phyloP scores from a whole-genome alignment of 1,140 invertebrate species.

The Spodoptera litura region DNA sequence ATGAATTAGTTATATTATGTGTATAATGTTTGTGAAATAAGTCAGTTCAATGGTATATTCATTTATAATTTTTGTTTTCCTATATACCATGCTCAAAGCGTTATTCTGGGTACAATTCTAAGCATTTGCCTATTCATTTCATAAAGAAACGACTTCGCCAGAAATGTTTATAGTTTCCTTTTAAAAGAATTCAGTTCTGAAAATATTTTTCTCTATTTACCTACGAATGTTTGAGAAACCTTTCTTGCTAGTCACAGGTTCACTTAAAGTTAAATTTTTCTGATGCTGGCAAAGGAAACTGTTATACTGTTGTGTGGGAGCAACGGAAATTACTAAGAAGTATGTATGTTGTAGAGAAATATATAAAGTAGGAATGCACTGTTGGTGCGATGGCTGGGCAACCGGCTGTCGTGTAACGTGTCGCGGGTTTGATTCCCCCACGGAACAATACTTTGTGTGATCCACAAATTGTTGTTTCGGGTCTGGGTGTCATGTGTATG shows the following conservation, averaged over 20 bases:
- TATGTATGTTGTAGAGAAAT: too few species aligned
- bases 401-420: too few species aligned
- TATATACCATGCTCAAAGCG: background rate
- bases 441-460: too few species aligned
- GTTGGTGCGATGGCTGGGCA: too few species aligned
- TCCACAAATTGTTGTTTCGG: too few species aligned
- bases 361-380: too few species aligned
- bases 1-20: too few species aligned
- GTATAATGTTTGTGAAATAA: too few species aligned
- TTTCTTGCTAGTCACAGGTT: constrained; percentile 12
- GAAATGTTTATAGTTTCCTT: constrained; percentile 27
- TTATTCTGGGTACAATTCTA: background rate
- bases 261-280: constrained; percentile 7
- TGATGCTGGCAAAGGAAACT: background rate
- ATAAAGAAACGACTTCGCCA: background rate
- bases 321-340: background rate
- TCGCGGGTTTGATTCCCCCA: too few species aligned
- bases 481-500: too few species aligned
- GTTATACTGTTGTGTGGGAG: background rate
- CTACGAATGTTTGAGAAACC: constrained; percentile 5
- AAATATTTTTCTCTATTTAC: constrained; percentile 31
- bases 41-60: too few species aligned
- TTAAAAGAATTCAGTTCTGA: constrained; percentile 20
- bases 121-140: background rate
- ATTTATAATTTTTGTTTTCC: background rate